These are phyloP conservation scores for Acanthisitta chloris DNA, from an alignment of 2,113 vertebrate genomes.

Conservation along the genomic window DNA sequence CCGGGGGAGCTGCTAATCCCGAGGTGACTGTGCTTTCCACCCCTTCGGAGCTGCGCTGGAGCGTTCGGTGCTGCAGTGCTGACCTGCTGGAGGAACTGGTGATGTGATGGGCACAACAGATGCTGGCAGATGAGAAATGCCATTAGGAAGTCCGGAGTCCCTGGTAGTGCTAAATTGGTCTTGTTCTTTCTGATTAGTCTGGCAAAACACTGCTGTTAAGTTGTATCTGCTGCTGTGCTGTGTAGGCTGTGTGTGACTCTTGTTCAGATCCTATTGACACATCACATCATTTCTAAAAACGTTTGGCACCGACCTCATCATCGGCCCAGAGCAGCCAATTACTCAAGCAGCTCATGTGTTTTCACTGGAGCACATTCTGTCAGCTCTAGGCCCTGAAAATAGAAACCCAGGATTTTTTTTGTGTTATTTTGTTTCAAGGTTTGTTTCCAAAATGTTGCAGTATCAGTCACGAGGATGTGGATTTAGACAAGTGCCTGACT, in stretches of 20 bases:
- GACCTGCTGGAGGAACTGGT: background rate
- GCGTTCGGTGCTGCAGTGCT: accelerated
- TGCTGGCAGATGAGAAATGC: background rate
- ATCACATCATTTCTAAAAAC: background rate
- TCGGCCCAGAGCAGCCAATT: background rate
- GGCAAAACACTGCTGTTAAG: background rate
- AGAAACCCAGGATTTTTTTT: background rate
- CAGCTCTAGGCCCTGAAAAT: background rate
- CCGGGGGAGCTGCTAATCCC: background rate
- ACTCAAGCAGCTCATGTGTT: background rate
- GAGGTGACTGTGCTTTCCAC: background rate
- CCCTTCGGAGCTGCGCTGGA: background rate
- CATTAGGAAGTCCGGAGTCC: background rate
- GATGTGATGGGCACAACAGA: background rate
- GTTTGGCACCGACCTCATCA: background rate
- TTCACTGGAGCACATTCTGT: background rate
- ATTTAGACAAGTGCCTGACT: background rate
- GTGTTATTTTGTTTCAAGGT: background rate
- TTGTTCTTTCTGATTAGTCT: background rate
- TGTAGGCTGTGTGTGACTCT: background rate
- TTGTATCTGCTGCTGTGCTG: background rate
- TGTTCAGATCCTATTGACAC: background rate
- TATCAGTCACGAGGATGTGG: background rate
- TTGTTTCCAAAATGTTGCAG: background rate
- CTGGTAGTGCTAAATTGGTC: background rate